These are phyloP conservation scores for Montipora capitata DNA, from an alignment of 92 coral and sea anemone genomes.

Conservation along the genomic window DNA sequence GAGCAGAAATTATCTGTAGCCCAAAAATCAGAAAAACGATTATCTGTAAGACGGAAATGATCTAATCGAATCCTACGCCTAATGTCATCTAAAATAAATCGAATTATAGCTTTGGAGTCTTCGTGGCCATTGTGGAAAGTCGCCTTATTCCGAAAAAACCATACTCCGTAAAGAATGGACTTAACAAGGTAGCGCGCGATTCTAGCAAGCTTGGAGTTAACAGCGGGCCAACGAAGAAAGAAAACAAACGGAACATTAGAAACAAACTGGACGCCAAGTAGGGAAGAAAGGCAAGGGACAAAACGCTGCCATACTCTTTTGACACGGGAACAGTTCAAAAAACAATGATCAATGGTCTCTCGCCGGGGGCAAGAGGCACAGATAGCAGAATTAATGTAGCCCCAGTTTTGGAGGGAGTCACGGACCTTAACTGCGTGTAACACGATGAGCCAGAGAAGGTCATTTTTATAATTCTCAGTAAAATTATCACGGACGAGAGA, in stretches of 20 bases:
- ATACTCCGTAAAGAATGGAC: background rate
- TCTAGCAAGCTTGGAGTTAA: no score
- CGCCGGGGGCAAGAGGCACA: background rate
- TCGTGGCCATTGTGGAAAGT: background rate
- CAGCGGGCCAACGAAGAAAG: background rate
- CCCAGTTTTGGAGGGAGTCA: background rate
- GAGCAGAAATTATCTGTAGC: background rate
- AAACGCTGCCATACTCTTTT: background rate
- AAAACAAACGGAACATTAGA: background rate
- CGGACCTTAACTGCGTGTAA: background rate
- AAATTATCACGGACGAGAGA: background rate
- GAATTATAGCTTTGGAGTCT: background rate
- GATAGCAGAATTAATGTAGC: accelerated
- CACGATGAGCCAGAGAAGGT: background rate
- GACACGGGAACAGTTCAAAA: background rate
- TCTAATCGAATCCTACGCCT: background rate
- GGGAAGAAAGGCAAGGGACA: background rate
- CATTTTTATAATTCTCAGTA: background rate
- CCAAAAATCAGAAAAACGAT: background rate
- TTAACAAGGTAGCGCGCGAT: background rate
- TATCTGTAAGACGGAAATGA: background rate
- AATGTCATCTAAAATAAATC: background rate
- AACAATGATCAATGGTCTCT: slow-evolving; percentile 9
- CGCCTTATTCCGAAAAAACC: background rate
- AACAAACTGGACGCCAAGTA: background rate